These are phyloP conservation scores for Leptopilina clavipes DNA, from an alignment of 1,140 invertebrate species.

Conservation along the genomic window DNA sequence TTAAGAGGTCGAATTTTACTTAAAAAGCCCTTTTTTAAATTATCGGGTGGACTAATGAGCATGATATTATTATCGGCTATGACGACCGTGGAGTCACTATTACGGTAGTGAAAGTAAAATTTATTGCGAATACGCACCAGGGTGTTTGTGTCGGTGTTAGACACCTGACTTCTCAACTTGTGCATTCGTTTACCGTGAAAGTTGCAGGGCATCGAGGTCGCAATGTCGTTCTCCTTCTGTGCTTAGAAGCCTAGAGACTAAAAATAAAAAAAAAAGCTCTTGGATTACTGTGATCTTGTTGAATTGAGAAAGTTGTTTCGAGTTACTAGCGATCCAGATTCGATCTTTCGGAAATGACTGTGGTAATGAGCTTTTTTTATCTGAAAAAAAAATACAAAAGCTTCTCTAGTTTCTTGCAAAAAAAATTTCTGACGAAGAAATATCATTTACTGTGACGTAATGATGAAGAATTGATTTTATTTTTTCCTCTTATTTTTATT, in stretches of 20 bases:
- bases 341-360: constrained; percentile 45
- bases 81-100: constrained; percentile 49
- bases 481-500: too few species aligned
- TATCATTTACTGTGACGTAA: too few species aligned
- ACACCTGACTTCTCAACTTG: constrained; percentile 44
- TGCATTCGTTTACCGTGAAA: constrained; percentile 46
- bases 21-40: neutral
- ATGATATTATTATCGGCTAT: constrained; percentile 48
- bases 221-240: neutral
- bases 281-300: constrained; percentile 26
- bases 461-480: too few species aligned
- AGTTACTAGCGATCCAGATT: neutral
- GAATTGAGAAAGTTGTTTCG: neutral
- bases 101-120: constrained; percentile 59
- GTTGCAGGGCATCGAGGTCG: constrained; percentile 39
- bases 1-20: too few species aligned
- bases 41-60: constrained; percentile 30
- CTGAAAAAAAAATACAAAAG: too few species aligned
- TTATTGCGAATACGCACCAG: constrained; percentile 43
- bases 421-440: neutral
- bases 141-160: constrained; percentile 37
- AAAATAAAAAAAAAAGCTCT: constrained; percentile 22
- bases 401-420: too few species aligned
- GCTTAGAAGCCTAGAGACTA: neutral
- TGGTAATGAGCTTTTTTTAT: constrained; percentile 44